Percentiles rank a stretch among this genome's conserved stretches.
phyloP scores from a whole-genome alignment of 2,113 vertebrate species.

The Aramus guarauna region DNA sequence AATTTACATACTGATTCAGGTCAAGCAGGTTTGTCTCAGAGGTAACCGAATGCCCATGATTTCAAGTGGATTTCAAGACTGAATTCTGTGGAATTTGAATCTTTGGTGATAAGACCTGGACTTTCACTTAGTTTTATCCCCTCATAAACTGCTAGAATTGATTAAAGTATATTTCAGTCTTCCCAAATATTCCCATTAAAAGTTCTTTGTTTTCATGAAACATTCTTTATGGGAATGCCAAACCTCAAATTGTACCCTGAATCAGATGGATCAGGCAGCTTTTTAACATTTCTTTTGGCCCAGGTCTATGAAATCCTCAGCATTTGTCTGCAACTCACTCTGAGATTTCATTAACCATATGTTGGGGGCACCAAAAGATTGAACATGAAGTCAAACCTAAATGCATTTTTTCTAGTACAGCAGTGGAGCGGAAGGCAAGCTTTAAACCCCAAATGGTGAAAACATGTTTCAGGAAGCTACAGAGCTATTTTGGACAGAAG shows the following conservation, averaged over 20 bases:
- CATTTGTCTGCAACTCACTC: background rate
- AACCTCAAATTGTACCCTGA: background rate
- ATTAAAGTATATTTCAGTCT: background rate
- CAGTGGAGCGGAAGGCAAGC: background rate
- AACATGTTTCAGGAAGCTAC: background rate
- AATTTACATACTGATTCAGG: background rate
- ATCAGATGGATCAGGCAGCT: background rate
- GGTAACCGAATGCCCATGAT: background rate
- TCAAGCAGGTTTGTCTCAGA: background rate
- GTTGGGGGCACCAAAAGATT: background rate
- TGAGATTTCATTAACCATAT: background rate
- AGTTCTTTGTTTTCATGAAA: background rate
- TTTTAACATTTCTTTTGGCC: background rate
- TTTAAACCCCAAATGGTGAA: background rate
- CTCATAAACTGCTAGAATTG: background rate
- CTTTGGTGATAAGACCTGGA: background rate
- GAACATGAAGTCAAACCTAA: background rate
- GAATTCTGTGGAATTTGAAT: background rate
- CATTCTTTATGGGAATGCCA: background rate
- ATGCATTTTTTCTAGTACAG: background rate
- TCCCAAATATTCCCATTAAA: background rate
- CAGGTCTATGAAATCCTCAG: background rate
- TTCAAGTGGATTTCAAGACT: background rate
- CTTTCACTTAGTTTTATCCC: background rate
- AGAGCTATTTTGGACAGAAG: background rate